Evolutionary conservation across 2,113 vertebrate species (phyloP).

Genomic region (Peucedramus taeniatus): DNA sequence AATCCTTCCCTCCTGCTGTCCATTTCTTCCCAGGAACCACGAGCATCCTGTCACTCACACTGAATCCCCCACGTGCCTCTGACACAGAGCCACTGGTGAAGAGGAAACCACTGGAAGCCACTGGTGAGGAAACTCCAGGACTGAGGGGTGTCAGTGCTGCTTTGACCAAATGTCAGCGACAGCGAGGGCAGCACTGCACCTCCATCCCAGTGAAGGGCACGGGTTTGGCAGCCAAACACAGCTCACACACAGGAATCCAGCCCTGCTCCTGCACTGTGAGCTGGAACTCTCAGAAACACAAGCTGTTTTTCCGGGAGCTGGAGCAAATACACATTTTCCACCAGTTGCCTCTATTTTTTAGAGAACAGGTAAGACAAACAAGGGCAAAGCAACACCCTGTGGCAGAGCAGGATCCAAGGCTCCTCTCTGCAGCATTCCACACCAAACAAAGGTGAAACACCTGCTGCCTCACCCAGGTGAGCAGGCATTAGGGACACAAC

Average conservation of each 20-base stretch:
- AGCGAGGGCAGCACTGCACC: not conserved
- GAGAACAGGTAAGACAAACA: not conserved
- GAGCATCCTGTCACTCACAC: not conserved
- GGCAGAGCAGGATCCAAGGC: not conserved
- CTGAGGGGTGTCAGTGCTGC: not conserved
- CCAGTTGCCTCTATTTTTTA: not conserved
- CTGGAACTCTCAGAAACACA: not conserved
- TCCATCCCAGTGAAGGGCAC: not conserved
- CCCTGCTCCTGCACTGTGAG: not conserved
- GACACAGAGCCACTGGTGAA: accelerated
- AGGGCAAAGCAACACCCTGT: not conserved
- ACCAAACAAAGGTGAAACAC: not conserved
- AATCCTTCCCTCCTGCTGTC: not conserved
- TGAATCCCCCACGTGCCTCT: accelerated
- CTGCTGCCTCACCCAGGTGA: not conserved
- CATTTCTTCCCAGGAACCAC: not conserved
- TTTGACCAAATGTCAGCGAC: not conserved
- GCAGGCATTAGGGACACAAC: accelerated
- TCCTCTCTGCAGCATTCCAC: not conserved
- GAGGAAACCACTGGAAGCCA: no score
- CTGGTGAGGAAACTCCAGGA: not conserved
- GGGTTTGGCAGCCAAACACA: not conserved
- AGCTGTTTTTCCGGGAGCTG: not conserved
- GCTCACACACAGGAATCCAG: not conserved
- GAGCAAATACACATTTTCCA: accelerated